phyloP scores from a whole-genome alignment of 2,888 invertebrate genomes.

The Erannis defoliaria region DNA sequence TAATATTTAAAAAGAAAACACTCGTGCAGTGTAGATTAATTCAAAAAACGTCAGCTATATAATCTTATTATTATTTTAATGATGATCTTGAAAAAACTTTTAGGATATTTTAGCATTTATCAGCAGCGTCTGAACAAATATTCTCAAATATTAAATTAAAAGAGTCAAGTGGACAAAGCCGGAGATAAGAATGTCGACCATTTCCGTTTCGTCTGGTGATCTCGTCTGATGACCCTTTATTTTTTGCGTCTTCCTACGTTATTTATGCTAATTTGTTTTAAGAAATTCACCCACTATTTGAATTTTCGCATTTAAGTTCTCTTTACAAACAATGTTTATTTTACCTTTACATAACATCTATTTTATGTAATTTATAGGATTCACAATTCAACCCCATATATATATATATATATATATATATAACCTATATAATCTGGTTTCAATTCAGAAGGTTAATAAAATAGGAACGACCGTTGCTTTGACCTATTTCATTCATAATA shows the following conservation, averaged over 20 bases:
- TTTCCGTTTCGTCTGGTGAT: conserved; percentile 49
- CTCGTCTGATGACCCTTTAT: conserved; percentile 12
- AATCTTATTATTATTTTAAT: too few relatives aligned
- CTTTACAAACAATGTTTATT: too few relatives aligned
- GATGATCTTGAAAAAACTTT: too few relatives aligned
- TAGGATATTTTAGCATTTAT: too few relatives aligned
- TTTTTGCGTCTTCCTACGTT: conserved; percentile 17
- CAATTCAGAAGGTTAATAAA: conserved; percentile 39
- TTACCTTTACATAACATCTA: too few relatives aligned
- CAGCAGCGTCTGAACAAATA: too few relatives aligned
- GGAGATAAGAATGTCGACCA: conserved; percentile 52
- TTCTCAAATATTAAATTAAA: background rate
- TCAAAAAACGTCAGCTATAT: too few relatives aligned
- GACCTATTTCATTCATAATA: conserved; percentile 15
- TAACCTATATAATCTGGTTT: conserved; percentile 44
- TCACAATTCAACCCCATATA: background rate
- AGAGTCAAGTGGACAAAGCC: conserved; percentile 32
- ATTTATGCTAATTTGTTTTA: conserved; percentile 29
- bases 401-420: conserved; percentile 37
- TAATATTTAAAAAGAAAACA: too few relatives aligned
- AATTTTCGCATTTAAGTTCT: too few relatives aligned
- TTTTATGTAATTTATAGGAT: background rate
- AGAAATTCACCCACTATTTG: background rate
- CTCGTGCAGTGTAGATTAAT: too few relatives aligned
- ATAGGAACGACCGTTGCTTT: conserved; percentile 12